Evolutionary conservation across 2,113 vertebrate species (phyloP).

Genomic region (Serilophus lunatus): DNA sequence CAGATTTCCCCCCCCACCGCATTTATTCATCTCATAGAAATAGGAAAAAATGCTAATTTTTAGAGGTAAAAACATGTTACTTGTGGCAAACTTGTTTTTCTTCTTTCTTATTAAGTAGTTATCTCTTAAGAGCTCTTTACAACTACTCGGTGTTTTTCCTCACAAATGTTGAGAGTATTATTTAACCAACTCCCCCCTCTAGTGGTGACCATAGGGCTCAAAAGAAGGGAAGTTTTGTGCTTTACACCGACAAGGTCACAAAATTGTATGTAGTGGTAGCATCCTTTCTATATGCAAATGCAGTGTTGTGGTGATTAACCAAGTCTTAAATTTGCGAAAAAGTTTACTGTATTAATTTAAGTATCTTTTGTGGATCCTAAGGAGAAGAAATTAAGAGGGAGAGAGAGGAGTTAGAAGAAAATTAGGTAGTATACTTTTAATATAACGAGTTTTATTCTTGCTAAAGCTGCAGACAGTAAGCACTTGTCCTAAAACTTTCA

Average conservation of each 20-base stretch:
- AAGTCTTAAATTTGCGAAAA: neutral
- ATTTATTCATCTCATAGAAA: neutral
- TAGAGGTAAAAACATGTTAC: neutral
- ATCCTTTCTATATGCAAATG: neutral
- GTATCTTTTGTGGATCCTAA: neutral
- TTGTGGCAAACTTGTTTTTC: neutral
- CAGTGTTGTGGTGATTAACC: neutral
- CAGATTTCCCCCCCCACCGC: fast-evolving
- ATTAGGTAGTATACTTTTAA: neutral
- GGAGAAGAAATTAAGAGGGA: neutral
- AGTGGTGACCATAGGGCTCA: neutral
- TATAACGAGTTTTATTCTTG: neutral
- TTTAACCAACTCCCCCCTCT: conserved; percentile 25
- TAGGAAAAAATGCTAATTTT: neutral
- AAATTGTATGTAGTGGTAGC: neutral
- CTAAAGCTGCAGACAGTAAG: neutral
- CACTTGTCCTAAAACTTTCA: neutral
- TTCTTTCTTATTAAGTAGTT: neutral
- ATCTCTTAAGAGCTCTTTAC: neutral
- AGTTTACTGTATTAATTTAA: neutral
- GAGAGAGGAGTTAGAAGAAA: neutral
- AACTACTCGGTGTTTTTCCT: neutral
- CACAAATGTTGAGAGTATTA: neutral
- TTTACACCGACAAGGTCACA: no score
- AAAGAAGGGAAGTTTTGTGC: no score